Conservation (phyloP, 2,113 vertebrate species). For the Sigmodon hispidus region DNA sequence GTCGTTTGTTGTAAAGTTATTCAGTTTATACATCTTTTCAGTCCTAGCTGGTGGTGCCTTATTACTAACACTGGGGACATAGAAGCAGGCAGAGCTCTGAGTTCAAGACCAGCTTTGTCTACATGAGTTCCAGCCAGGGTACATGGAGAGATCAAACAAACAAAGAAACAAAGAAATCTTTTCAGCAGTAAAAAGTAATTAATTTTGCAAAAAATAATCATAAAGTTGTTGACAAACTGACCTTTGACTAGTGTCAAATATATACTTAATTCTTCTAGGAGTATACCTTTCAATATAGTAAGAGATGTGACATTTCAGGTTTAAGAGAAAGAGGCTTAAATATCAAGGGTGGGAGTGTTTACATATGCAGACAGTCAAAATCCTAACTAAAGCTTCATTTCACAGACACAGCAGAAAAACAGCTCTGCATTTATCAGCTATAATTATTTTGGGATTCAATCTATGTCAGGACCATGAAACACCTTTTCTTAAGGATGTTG, state of each 20-base stretch:
- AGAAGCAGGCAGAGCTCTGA: neutral
- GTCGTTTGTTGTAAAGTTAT: neutral
- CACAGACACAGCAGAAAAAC: neutral
- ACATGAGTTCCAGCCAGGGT: neutral
- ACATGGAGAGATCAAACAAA: neutral
- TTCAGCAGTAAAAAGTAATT: neutral
- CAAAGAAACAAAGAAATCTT: neutral
- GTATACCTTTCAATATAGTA: neutral
- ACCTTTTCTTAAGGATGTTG: neutral
- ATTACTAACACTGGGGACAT: neutral
- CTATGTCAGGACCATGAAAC: neutral
- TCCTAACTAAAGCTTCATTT: neutral
- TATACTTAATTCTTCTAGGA: slow-evolving; percentile 9
- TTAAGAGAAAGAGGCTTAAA: neutral
- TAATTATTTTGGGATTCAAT: neutral
- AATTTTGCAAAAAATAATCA: slow-evolving; percentile 33
- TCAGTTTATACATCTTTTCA: slow-evolving; percentile 6
- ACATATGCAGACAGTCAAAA: neutral
- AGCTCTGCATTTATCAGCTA: neutral
- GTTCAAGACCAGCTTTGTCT: neutral
- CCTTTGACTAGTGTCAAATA: neutral
- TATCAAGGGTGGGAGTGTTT: neutral
- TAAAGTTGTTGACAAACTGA: neutral
- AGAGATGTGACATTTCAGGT: neutral
- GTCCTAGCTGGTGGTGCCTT: neutral